Base-by-base conservation (phyloP, 2,888 invertebrate species). In the Tetragnatha montana region DNA sequence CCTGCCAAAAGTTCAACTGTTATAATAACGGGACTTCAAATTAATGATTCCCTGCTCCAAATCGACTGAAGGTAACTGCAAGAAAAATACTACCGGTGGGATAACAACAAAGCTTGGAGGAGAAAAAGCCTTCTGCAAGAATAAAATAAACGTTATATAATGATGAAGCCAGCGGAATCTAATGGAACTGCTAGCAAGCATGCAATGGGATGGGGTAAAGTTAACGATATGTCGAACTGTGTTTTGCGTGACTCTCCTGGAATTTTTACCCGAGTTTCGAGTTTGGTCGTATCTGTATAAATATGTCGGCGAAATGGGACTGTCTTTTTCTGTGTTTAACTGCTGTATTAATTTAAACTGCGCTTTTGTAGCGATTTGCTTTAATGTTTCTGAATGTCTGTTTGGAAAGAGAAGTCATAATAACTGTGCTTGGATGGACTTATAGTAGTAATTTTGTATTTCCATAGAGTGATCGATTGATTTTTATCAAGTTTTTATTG, bases 121-220 rank as follows among this genome's bases (percentile, higher is more conserved):
- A 47, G 14, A 80, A 35, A 81, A 70, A 71, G 51, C 12, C 12
- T 12, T 17, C 10, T 6, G 8, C 10, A 60, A 60, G 60, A 60
- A 60, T 76, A 78, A 86, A 86, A 79, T 79, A 86, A 86, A 86
- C 51, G 79, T 79, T 79, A 60, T 73, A 21, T 79, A 86, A 86
- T 71, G 85, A 84, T 78, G 85, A 79, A 71, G 69, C 51, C 51
- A 47, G 69, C 70, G 12, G 71, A 73, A 60, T 60, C 60, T 71
- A 78, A 86, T 86, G 68, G 79, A 85, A 85, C 22, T 78, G 22
- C 71, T 51, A 8, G 17, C 50, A 51, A 47, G 35, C 85, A 86
- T 86, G 85, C 85, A 22, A 86, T 47, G 22, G 50, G 71, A 79
- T n/a, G 49, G 22, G 70, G 81, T 21, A 76, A 86, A 86, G 85